Percentiles rank a stretch among this genome's conserved stretches.
Evolutionary conservation across 2,797 vertebrate species (phyloP).

Genomic region (Nannoperca obscura): DNA sequence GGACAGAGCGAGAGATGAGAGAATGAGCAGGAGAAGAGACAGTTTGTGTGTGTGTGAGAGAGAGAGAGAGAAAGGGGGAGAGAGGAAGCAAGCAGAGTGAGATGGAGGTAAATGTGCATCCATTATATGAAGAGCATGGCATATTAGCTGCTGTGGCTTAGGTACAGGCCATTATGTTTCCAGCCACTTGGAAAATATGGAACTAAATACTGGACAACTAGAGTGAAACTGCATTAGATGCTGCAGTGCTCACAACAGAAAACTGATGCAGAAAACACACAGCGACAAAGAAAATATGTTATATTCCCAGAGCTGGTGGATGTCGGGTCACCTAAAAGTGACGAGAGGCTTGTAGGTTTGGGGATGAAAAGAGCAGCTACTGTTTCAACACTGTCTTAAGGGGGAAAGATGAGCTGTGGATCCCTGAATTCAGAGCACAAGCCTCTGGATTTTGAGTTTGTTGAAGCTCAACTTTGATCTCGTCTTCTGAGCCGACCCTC

Average conservation of each 20-base stretch:
- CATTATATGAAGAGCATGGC: slow-evolving; percentile 56
- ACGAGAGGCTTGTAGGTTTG: slow-evolving; percentile 28
- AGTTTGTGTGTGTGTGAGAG: neutral
- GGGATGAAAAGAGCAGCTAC: slow-evolving; percentile 38
- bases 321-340: slow-evolving; percentile 19
- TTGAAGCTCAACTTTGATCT: slow-evolving; percentile 38
- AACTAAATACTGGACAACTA: slow-evolving; percentile 38
- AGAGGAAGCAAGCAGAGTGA: slow-evolving; percentile 49
- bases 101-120: slow-evolving; percentile 60
- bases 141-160: slow-evolving; percentile 50
- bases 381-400: slow-evolving; percentile 31
- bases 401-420: neutral
- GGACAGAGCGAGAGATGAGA: slow-evolving; percentile 59
- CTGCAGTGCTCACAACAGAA: slow-evolving; percentile 5
- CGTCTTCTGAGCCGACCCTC: neutral
- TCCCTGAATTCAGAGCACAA: slow-evolving; percentile 20
- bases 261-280: slow-evolving; percentile 22
- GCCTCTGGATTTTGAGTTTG: slow-evolving; percentile 18
- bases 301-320: slow-evolving; percentile 16
- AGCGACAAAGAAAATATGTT: slow-evolving; percentile 16
- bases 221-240: slow-evolving; percentile 35
- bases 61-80: neutral
- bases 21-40: slow-evolving; percentile 40
- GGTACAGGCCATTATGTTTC: slow-evolving; percentile 61
- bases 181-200: slow-evolving; percentile 71